Evolutionary conservation across 64 coral and sea anemone genomes (phyloP).

Genomic region (Anthopleura sola): DNA sequence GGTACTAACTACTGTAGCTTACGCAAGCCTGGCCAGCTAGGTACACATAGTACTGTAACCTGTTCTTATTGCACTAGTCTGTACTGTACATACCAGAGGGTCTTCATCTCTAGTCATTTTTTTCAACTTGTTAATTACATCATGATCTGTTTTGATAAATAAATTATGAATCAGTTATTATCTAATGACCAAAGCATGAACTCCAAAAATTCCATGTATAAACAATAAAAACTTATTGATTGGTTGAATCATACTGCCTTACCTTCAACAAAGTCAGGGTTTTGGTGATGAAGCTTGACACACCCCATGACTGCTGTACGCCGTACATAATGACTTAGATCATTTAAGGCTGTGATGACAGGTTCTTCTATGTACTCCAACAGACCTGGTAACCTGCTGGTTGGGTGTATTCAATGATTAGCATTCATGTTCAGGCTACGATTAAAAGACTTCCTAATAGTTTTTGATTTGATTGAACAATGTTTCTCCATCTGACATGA

Average conservation of each 20-base stretch:
- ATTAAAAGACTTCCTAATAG: no score
- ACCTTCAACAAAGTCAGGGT: conserved; percentile 85
- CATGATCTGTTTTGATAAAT: neutral
- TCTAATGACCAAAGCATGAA: neutral
- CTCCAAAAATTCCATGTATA: neutral
- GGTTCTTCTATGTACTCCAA: conserved; percentile 92
- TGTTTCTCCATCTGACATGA: no score
- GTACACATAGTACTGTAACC: no score
- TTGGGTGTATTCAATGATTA: neutral
- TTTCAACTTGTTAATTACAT: conserved; percentile 38
- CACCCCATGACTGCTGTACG: conserved; percentile 89
- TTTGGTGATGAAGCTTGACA: conserved; percentile 80
- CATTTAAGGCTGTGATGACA: conserved; percentile 57
- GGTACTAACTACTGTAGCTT: no score
- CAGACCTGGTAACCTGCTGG: conserved; percentile 80
- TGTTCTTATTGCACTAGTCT: neutral
- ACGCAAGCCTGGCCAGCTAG: no score
- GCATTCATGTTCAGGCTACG: neutral
- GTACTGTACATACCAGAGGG: conserved; percentile 45
- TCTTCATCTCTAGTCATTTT: conserved; percentile 53
- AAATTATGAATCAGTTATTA: neutral
- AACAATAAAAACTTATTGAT: neutral
- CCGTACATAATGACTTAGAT: conserved; percentile 81
- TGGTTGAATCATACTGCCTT: neutral
- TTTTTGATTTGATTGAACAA: no score